phyloP scores from a whole-genome alignment of 2,888 invertebrate species.

The Zelleria hepariella region DNA sequence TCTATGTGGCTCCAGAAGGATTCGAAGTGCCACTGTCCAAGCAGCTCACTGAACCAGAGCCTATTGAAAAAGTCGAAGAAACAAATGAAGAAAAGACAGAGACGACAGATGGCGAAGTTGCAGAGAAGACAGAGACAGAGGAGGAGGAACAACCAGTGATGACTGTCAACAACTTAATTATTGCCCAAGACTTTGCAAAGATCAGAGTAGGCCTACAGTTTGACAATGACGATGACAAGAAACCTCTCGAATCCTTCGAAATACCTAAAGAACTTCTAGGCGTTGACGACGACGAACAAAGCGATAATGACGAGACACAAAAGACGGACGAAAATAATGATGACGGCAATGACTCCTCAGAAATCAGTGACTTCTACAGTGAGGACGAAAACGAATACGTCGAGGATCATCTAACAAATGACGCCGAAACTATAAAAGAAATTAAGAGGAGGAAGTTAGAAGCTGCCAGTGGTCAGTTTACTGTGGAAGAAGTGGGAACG shows the following conservation, averaged over 20 bases:
- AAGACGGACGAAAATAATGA: constrained; percentile 35
- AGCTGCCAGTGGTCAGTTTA: constrained; percentile 69
- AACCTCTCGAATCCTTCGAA: constrained; percentile 67
- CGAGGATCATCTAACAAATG: constrained; percentile 61
- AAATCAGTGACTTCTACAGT: constrained; percentile 78
- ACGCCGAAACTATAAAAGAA: constrained; percentile 59
- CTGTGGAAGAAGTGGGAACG: constrained; percentile 64
- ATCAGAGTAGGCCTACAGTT: constrained; percentile 82
- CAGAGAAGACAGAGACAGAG: constrained; percentile 25
- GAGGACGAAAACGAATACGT: constrained; percentile 66
- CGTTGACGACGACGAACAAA: constrained; percentile 52
- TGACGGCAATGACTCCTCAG: constrained; percentile 72
- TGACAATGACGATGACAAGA: constrained; percentile 75
- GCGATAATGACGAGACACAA: constrained; percentile 30
- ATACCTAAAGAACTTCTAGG: constrained; percentile 52
- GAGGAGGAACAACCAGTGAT: constrained; percentile 36
- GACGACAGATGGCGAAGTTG: constrained; percentile 23
- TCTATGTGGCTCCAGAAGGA: constrained; percentile 90
- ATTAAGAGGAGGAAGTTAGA: constrained; percentile 54
- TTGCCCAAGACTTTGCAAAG: constrained; percentile 86
- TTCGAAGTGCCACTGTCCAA: constrained; percentile 79
- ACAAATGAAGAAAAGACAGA: constrained; percentile 22
- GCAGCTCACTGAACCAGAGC: constrained; percentile 29
- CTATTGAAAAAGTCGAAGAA: constrained; percentile 15
- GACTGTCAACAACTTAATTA: constrained; percentile 58